Conservation (phyloP, 1,140 invertebrate genomes). For the Nixonia krombeini region DNA sequence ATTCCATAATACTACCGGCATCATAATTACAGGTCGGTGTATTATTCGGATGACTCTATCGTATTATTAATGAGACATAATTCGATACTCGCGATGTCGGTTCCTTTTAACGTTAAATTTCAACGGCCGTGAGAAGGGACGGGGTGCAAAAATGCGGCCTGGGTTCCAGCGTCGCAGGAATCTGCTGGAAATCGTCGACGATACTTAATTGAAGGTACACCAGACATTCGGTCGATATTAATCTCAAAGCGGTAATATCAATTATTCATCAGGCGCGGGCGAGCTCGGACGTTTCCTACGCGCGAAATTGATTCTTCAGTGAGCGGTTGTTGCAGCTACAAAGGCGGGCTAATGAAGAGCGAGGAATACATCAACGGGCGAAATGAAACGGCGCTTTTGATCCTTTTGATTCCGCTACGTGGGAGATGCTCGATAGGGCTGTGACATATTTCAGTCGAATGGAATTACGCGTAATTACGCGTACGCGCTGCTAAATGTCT, state of each 20-base stretch:
- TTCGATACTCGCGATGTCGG: constrained; percentile 9
- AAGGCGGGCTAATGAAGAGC: neutral
- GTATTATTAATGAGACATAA: constrained; percentile 12
- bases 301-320: neutral
- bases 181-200: too few relatives aligned
- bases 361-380: neutral
- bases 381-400: neutral
- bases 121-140: too few relatives aligned
- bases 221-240: neutral
- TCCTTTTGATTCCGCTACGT: neutral
- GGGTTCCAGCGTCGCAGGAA: too few relatives aligned
- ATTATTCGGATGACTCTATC: constrained; percentile 2
- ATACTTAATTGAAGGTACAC: neutral
- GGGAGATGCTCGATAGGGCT: neutral
- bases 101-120: constrained; percentile 1
- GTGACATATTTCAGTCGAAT: constrained; percentile 49
- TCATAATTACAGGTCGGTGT: constrained; percentile 8
- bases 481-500: constrained; percentile 38
- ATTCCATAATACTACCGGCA: constrained; percentile 2
- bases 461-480: constrained; percentile 59
- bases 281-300: neutral
- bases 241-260: neutral
- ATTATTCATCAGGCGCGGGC: neutral
- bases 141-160: too few relatives aligned
- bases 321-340: neutral